These are phyloP conservation scores for Magallana gigas DNA, from an alignment of 1,140 invertebrate genomes.

Conservation along the genomic window DNA sequence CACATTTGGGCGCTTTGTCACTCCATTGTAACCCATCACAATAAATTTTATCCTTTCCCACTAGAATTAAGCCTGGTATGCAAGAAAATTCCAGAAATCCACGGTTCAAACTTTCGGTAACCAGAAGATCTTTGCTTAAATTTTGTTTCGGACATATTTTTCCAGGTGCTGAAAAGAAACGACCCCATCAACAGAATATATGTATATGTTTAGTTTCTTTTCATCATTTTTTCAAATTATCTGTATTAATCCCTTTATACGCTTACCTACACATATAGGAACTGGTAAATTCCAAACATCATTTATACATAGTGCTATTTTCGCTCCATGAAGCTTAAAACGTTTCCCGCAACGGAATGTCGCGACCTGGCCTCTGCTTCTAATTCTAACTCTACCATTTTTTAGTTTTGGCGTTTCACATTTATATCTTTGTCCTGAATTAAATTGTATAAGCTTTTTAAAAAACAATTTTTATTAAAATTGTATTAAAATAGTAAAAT, in stretches of 20 bases:
- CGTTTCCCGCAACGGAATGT: not conserved
- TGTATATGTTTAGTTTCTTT: no score
- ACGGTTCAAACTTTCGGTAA: not conserved
- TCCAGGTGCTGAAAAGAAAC: not conserved
- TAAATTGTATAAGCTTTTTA: no score
- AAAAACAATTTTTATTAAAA: no score
- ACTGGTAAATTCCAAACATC: not conserved
- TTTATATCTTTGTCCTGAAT: not conserved
- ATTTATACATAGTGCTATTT: not conserved
- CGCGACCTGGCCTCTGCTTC: not conserved
- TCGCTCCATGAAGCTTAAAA: not conserved
- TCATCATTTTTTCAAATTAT: not conserved
- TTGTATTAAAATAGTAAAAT: no score
- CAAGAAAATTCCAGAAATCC: not conserved
- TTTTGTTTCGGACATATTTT: not conserved
- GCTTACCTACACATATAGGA: not conserved
- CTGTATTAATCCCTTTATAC: not conserved
- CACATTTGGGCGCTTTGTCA: not conserved
- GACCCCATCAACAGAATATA: not conserved
- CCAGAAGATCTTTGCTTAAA: not conserved
- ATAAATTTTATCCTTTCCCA: not conserved
- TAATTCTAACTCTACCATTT: not conserved
- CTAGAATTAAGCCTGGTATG: not conserved
- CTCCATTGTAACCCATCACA: conserved; percentile 2
- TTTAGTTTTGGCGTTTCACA: not conserved